Evolutionary conservation across 2,888 invertebrate species (phyloP), one percentile per base, ranked within the genome.

Genomic region (Stenotaenia linearis): DNA sequence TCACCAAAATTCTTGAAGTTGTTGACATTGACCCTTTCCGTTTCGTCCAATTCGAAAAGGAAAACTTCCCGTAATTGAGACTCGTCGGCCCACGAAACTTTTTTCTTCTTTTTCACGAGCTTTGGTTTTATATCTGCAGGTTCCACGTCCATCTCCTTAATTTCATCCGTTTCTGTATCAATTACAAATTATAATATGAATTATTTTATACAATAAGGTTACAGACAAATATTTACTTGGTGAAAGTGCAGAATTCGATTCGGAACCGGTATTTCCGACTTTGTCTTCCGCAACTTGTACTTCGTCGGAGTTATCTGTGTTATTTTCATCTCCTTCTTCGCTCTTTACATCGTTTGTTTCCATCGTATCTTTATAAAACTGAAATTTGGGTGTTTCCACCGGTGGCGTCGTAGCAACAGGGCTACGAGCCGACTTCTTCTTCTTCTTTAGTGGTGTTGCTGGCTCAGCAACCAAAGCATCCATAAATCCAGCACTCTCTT

Each of bases 41-140:
- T 96, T 87, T 97, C 97, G 86, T 98, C 97, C 83, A 97, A 88
- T 86, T 97, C 97, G 86, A 98, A 98, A 87, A 91, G 97, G 84
- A 93, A 91, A 80, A 95, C 89, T 84, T 93, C 91, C 83, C 93
- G 93, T 37, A 98, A 88, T 82, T 92, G 91, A 6, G 90, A 87
- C 80, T 96, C 95, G 3, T 92, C 90, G 84, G 92, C 92, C 92
- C 95, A 97, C 84, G 91, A 91, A 5, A 93, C 90, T 83, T 91
- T 90, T 86, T 93, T 93, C 85, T 93, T 95, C 85, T 91, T 76
- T 45, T 75, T 35, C 6, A 23, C 28, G 23, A 40, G 7, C n/a
- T 35, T 40, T 77, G 77, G 45, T 69, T 74, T 45, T 6, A 78
- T 78, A 12, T 77, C 77, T 9, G 23, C 37, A 25, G 77, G 18